phyloP scores from a whole-genome alignment of 2,113 vertebrate species.

The Psittacula cyanocephala region DNA sequence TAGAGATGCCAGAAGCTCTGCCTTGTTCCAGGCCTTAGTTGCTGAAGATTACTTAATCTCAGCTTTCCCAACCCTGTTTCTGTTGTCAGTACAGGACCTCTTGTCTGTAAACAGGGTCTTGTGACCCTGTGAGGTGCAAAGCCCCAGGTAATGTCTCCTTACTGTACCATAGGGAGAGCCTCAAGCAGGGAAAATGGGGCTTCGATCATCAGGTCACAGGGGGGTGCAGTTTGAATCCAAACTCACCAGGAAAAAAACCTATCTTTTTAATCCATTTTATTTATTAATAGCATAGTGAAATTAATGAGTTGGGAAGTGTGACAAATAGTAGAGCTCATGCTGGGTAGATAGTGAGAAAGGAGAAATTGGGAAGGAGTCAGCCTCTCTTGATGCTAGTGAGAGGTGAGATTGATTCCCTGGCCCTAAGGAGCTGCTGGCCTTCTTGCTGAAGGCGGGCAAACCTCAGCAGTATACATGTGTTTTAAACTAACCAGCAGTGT shows the following conservation, averaged over 20 bases:
- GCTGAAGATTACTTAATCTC: neutral
- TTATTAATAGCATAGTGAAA: neutral
- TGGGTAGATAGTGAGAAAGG: neutral
- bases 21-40: neutral
- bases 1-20: neutral
- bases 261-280: neutral
- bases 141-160: neutral
- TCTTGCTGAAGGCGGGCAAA: neutral
- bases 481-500: neutral
- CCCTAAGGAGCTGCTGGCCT: neutral
- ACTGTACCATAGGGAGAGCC: neutral
- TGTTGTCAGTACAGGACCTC: rapidly evolving
- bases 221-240: neutral
- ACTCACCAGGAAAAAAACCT: neutral
- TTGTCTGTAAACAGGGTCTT: neutral
- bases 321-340: neutral
- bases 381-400: neutral
- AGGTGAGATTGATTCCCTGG: neutral
- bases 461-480: neutral
- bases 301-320: neutral
- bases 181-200: neutral
- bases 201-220: neutral
- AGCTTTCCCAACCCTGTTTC: rapidly evolving
- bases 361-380: rapidly evolving
- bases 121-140: neutral